Evolutionary conservation across 2,888 invertebrate species (phyloP), one percentile per base, ranked within the genome.

Genomic region (Allophyes oxyacanthae): DNA sequence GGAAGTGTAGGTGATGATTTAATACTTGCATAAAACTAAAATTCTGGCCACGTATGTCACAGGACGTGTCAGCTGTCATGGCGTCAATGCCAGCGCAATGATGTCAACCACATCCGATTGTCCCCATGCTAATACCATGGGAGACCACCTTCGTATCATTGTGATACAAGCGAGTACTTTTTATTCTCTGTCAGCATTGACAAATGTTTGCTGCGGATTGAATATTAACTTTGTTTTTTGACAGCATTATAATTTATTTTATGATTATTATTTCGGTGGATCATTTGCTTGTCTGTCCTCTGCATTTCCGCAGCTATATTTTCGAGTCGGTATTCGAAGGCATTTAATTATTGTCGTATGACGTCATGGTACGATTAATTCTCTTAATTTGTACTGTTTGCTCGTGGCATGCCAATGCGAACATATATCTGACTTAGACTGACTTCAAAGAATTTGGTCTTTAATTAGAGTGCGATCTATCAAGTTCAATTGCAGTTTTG

Each of bases 71-170:
- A 75, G 76, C 82, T 74, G 81, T 75, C 82, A 82, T 79, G 82
- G 82, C 82, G 83, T 82, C 84, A 77, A 79, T 82, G 77, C 78
- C 77, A 72, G 54, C 52, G 64, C 77, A 72, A 77, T 85, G 86
- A 87, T 88, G 89, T 86, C 87, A 88, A 86, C 85, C 82, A 78
- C 78, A 81, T 81, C 80, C 86, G 85, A 89, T 89, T 84, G 87
- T 87, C 79, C 81, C 81, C 82, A 90, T 89, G 87, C 83, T 88
- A 89, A 88, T 88, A 72, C 68, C 60, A 74, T 74, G 75, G 70
- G 78, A 81, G 82, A 86, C 85, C 85, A 85, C 85, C 87, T 81
- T 73, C 69, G 77, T 75, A 82, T 78, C 73, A 77, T 75, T 78
- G 68, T 81, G 68, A 77, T 80, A 77, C 70, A 72, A 72, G 67